A percentile compares a stretch with the other conserved stretches of the same genome.
phyloP scores from a whole-genome alignment of 2,113 vertebrate species.

The Calidris pugnax region DNA sequence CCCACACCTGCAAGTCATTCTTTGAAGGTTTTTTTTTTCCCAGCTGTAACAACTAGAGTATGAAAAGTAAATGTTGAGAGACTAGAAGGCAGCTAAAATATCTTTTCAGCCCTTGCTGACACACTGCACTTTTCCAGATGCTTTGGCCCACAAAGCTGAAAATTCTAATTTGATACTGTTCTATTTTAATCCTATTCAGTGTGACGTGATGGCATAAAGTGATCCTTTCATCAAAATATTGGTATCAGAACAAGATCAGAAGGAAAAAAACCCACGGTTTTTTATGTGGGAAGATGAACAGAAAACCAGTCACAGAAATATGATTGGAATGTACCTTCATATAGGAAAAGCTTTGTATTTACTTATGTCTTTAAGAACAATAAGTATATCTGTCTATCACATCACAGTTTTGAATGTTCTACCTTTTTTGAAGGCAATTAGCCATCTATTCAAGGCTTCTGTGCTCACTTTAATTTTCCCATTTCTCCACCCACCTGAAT shows the following conservation, averaged over 20 bases:
- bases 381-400: not conserved
- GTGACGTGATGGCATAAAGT: not conserved
- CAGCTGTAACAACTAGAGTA: not conserved
- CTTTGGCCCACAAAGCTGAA: not conserved
- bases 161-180: not conserved
- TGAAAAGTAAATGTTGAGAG: not conserved
- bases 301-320: not conserved
- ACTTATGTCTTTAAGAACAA: not conserved
- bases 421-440: not conserved
- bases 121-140: not conserved
- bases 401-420: not conserved
- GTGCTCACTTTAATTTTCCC: not conserved
- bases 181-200: not conserved
- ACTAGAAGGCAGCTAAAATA: not conserved
- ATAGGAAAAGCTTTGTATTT: not conserved
- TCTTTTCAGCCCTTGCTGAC: not conserved
- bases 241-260: not conserved
- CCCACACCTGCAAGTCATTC: not conserved
- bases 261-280: not conserved
- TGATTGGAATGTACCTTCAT: not conserved
- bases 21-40: not conserved
- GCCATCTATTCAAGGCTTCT: not conserved
- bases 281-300: not conserved
- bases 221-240: not conserved
- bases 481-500: not conserved